A percentile compares a stretch with the other conserved stretches of the same genome.
Evolutionary conservation across 2,113 vertebrate genomes (phyloP).

Genomic region (Hippocampus guttulatus): DNA sequence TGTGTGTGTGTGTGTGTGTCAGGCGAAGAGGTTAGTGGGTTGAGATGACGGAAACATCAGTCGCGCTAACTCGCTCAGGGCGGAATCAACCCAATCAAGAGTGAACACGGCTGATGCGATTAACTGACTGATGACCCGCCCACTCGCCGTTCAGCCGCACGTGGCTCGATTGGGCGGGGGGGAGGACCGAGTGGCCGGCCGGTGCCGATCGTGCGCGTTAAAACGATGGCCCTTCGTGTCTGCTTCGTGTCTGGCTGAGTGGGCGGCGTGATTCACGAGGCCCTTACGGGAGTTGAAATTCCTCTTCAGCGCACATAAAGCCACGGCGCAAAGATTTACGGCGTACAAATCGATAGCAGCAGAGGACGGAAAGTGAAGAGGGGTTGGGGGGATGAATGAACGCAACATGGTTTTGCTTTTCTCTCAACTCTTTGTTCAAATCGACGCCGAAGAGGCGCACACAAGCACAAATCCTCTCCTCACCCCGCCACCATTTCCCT

Average conservation of each 20-base stretch:
- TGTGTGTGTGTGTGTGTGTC: too few relatives aligned
- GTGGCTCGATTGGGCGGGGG: slow-evolving; percentile 4
- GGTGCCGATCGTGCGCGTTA: neutral
- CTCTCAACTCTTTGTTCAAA: slow-evolving; percentile 49
- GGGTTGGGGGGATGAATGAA: slow-evolving; percentile 29
- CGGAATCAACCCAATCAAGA: slow-evolving; percentile 2
- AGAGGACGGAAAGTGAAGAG: neutral
- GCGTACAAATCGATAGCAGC: slow-evolving; percentile 41
- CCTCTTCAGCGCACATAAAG: slow-evolving; percentile 21
- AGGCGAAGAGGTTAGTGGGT: slow-evolving; percentile 27
- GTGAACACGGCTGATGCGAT: slow-evolving; percentile 34
- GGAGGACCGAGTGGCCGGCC: neutral
- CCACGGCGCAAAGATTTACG: slow-evolving; percentile 14
- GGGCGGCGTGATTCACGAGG: slow-evolving; percentile 13
- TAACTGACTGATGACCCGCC: slow-evolving; percentile 48
- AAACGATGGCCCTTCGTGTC: slow-evolving; percentile 7
- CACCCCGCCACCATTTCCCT: neutral
- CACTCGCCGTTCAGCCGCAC: slow-evolving; percentile 14
- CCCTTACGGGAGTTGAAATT: slow-evolving; percentile 25
- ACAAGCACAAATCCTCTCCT: slow-evolving; percentile 43
- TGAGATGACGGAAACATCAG: slow-evolving; percentile 44
- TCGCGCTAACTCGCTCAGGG: neutral
- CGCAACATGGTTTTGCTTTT: slow-evolving; percentile 49
- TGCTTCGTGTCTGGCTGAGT: slow-evolving; percentile 5
- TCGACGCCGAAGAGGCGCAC: slow-evolving; percentile 30